A percentile compares a stretch with the other conserved stretches of the same genome.
Conservation (phyloP, 2,797 vertebrate species). For the Platyrinchus mystaceus region DNA sequence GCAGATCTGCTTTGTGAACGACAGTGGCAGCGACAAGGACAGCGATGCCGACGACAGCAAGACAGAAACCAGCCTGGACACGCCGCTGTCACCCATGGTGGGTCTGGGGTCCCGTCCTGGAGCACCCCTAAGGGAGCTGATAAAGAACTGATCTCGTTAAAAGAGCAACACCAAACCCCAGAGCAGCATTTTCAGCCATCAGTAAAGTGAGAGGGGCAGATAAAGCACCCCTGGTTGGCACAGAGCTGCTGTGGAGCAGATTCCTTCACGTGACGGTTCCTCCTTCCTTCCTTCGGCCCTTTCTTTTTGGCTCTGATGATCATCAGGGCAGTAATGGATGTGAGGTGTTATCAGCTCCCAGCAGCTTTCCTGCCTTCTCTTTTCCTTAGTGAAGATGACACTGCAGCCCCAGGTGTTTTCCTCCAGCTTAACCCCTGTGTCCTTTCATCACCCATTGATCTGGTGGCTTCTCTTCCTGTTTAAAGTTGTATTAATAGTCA, state of each 20-base stretch:
- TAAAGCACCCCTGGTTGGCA: too few species aligned
- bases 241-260: not conserved
- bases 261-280: not conserved
- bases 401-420: not conserved
- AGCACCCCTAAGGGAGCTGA: not conserved
- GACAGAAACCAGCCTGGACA: constrained; percentile 97
- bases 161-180: accelerated
- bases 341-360: not conserved
- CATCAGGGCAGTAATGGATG: not conserved
- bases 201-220: accelerated
- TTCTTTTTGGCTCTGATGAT: not conserved
- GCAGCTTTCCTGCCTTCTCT: not conserved
- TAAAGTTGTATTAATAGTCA: not conserved
- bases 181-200: not conserved
- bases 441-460: not conserved
- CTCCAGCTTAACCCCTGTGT: not conserved
- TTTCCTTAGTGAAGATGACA: not conserved
- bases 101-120: not conserved
- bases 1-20: constrained; percentile 98
- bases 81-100: constrained; percentile 93
- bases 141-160: not conserved
- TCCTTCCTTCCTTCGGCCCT: not conserved
- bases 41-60: constrained; percentile 97
- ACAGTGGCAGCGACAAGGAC: constrained; percentile 97
- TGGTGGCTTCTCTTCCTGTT: not conserved